Conservation (phyloP, 1,140 invertebrate genomes). For the Dreissena polymorpha region DNA sequence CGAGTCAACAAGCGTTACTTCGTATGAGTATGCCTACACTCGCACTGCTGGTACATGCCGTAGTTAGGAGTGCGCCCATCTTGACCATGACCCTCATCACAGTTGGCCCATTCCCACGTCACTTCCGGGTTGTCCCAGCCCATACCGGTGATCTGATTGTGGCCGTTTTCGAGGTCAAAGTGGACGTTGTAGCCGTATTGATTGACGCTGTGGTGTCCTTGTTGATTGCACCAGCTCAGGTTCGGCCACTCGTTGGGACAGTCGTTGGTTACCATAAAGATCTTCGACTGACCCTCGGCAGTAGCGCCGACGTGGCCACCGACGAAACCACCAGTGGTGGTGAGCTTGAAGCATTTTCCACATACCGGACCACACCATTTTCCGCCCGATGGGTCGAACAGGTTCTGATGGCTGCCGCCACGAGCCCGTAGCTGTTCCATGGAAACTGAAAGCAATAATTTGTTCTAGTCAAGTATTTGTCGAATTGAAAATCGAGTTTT, state of each 20-base stretch:
- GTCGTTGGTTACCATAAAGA: slow-evolving; percentile 68
- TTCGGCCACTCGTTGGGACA: slow-evolving; percentile 65
- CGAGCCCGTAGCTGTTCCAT: slow-evolving; percentile 15
- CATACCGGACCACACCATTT: too few species aligned
- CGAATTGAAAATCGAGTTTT: too few species aligned
- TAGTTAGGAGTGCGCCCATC: too few species aligned
- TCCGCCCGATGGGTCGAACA: slow-evolving; percentile 17
- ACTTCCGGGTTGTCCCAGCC: too few species aligned
- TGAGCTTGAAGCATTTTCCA: slow-evolving; percentile 29
- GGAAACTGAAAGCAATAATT: not conserved
- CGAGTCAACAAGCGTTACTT: not conserved
- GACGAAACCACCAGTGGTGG: slow-evolving; percentile 58
- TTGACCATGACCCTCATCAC: too few species aligned
- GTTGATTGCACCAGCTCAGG: slow-evolving; percentile 65
- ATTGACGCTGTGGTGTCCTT: slow-evolving; percentile 33
- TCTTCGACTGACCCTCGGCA: slow-evolving; percentile 22
- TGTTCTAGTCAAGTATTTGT: too few species aligned
- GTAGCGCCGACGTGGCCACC: slow-evolving; percentile 53
- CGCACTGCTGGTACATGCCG: too few species aligned
- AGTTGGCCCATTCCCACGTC: too few species aligned
- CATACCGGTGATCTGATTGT: slow-evolving; percentile 36
- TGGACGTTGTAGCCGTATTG: slow-evolving; percentile 66
- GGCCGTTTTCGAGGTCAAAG: slow-evolving; percentile 69
- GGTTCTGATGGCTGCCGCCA: slow-evolving; percentile 16
- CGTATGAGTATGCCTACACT: too few species aligned